phyloP scores from a whole-genome alignment of 1,140 invertebrate species.

The Myzus persicae region DNA sequence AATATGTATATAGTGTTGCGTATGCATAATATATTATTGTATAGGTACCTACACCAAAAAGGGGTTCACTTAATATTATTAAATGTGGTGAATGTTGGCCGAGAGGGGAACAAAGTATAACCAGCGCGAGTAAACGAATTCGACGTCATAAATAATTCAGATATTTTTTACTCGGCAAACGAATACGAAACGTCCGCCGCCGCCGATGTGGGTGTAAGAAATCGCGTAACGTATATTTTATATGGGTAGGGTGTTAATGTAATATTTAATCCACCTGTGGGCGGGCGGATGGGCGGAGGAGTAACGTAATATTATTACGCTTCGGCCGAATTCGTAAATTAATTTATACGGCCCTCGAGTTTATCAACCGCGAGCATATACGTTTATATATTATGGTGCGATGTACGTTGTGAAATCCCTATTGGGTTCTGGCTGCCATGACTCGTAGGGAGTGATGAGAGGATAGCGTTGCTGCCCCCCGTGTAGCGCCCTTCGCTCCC shows the following conservation, averaged over 20 bases:
- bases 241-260: background rate
- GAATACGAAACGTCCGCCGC: background rate
- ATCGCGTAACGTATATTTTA: constrained; percentile 14
- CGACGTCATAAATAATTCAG: constrained; percentile 46
- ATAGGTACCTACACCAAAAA: background rate
- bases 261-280: constrained; percentile 5
- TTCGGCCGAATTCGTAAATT: background rate
- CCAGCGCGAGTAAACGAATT: constrained; percentile 1
- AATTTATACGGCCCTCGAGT: background rate
- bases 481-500: too few species aligned
- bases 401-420: background rate
- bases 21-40: background rate
- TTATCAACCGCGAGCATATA: background rate
- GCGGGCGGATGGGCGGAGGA: too few species aligned
- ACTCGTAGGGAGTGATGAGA: too few species aligned
- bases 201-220: background rate
- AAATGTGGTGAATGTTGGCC: background rate
- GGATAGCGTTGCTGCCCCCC: too few species aligned
- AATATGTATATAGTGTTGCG: background rate
- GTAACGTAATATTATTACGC: background rate
- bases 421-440: background rate
- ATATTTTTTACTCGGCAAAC: constrained; percentile 3
- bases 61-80: constrained; percentile 35
- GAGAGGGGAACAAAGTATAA: background rate
- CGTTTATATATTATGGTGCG: background rate